Evolutionary conservation across 2,888 invertebrate species (phyloP).

Genomic region (Sturmia bella): DNA sequence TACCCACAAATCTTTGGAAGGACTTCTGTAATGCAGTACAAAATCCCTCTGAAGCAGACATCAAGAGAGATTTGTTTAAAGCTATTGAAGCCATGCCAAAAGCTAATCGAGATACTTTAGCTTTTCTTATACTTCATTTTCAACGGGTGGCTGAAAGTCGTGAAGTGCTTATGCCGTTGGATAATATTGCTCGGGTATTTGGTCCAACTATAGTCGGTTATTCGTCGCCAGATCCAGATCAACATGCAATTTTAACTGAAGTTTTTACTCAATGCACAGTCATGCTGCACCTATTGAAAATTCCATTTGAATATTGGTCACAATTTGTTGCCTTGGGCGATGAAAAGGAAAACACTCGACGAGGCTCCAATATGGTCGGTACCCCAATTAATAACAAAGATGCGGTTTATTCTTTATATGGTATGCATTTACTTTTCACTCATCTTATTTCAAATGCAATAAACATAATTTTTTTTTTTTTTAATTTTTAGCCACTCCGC

Average conservation of each 20-base stretch:
- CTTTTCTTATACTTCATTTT: conserved; percentile 94
- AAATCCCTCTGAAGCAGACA: conserved; percentile 84
- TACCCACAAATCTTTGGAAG: conserved; percentile 90
- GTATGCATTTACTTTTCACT: conserved; percentile 71
- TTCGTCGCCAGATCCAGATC: conserved; percentile 88
- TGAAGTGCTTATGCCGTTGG: conserved; percentile 95
- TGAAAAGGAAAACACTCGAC: conserved; percentile 72
- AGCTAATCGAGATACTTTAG: conserved; percentile 96
- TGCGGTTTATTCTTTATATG: conserved; percentile 76
- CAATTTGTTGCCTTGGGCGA: conserved; percentile 75
- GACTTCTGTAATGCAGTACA: conserved; percentile 83
- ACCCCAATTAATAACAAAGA: conserved; percentile 75
- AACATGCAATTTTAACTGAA: conserved; percentile 88
- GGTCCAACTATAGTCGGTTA: conserved; percentile 97
- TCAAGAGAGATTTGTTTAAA: conserved; percentile 84
- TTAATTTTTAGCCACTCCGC: conserved; percentile 78
- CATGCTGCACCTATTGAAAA: conserved; percentile 86
- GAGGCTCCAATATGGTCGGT: conserved; percentile 41
- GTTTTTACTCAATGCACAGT: conserved; percentile 89
- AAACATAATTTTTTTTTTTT: neutral
- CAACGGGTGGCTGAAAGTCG: conserved; percentile 92
- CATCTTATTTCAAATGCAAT: neutral
- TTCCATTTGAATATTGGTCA: conserved; percentile 89
- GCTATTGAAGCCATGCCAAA: conserved; percentile 93
- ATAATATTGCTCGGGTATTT: conserved; percentile 94